Conservation (phyloP, 2,113 vertebrate genomes). For the Colistium nudipinnis region DNA sequence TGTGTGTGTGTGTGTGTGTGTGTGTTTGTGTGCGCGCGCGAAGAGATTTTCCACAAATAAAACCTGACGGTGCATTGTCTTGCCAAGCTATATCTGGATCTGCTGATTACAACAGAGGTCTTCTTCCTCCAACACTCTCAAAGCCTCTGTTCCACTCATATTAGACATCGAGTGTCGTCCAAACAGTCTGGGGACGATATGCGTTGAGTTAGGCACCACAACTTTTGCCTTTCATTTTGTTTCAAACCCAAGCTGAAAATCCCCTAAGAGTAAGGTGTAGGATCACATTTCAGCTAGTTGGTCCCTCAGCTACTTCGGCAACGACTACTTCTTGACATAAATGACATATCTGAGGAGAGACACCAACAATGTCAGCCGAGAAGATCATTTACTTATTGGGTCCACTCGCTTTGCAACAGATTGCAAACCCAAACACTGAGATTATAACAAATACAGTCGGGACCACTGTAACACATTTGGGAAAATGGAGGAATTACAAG, state of each 20-base stretch:
- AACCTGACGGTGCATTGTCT: neutral
- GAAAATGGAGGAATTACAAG: neutral
- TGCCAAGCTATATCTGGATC: neutral
- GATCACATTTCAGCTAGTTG: neutral
- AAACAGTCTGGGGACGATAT: neutral
- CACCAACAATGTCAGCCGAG: neutral
- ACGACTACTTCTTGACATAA: neutral
- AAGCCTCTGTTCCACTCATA: neutral
- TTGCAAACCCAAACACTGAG: too few species aligned
- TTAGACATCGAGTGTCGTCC: too few species aligned
- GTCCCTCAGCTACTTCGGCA: neutral
- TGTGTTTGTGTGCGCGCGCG: too few species aligned
- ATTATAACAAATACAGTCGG: too few species aligned
- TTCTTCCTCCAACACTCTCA: neutral
- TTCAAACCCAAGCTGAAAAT: constrained; percentile 1
- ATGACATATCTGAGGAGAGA: neutral
- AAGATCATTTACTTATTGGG: neutral
- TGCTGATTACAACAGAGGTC: neutral
- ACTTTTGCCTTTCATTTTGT: neutral
- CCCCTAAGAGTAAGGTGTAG: neutral
- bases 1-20: too few species aligned
- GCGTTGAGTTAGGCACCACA: neutral
- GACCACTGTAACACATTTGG: neutral
- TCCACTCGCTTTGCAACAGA: too few species aligned
- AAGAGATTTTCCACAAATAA: neutral